Evolutionary conservation across 2,113 vertebrate species (phyloP).

Genomic region (Perca fluviatilis): DNA sequence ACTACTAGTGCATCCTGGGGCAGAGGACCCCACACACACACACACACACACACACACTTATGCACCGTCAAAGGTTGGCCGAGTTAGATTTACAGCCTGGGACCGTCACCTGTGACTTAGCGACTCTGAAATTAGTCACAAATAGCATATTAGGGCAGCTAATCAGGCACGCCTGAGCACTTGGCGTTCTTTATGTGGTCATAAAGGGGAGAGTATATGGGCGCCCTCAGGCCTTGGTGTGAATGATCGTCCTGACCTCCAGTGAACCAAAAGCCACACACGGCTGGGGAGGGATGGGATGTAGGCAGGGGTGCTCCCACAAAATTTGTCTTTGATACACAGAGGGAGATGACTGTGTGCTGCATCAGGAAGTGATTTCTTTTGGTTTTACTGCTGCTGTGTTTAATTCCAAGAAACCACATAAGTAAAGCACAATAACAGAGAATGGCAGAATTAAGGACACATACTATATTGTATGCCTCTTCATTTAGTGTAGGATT

Average conservation of each 20-base stretch:
- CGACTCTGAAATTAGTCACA: conserved; percentile 97
- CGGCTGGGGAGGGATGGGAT: conserved; percentile 69
- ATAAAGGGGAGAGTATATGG: conserved; percentile 92
- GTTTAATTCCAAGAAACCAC: conserved; percentile 46
- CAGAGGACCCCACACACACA: conserved; percentile 51
- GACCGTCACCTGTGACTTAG: conserved; percentile 96
- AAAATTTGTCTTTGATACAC: conserved; percentile 69
- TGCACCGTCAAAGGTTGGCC: conserved; percentile 68
- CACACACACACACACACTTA: conserved; percentile 14
- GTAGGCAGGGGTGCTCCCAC: conserved; percentile 56
- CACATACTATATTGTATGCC: conserved; percentile 25
- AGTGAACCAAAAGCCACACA: conserved; percentile 86
- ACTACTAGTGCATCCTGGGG: conserved; percentile 65
- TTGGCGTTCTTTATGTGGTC: conserved; percentile 93
- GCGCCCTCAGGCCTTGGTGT: conserved; percentile 88
- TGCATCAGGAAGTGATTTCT: conserved; percentile 57
- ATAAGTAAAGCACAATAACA: conserved; percentile 29
- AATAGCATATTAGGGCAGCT: conserved; percentile 98
- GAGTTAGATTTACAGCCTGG: conserved; percentile 89
- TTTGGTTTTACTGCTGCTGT: conserved; percentile 40
- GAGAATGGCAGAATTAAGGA: conserved; percentile 28
- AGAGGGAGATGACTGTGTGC: conserved; percentile 27
- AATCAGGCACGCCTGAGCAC: conserved; percentile 96
- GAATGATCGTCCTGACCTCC: conserved; percentile 95
- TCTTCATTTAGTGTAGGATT: conserved; percentile 3